These are phyloP conservation scores for Diachrysia chrysitis DNA, from an alignment of 2,888 invertebrate genomes.

Conservation along the genomic window DNA sequence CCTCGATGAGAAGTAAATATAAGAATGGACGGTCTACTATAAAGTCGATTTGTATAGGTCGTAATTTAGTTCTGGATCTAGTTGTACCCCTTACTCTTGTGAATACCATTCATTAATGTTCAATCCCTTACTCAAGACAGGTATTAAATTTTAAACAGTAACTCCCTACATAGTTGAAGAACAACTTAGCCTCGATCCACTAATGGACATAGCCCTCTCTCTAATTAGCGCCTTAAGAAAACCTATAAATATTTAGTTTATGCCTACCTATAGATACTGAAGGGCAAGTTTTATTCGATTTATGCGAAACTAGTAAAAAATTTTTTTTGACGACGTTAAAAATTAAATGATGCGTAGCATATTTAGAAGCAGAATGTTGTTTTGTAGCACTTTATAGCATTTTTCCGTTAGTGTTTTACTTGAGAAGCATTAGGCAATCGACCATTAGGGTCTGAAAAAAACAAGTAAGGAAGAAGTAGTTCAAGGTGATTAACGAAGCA, in stretches of 20 bases:
- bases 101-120: neutral
- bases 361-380: neutral
- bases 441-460: neutral
- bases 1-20: slow-evolving; percentile 47
- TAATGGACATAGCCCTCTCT: too few relatives aligned
- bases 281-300: too few relatives aligned
- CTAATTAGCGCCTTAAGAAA: too few relatives aligned
- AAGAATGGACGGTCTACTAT: slow-evolving; percentile 27
- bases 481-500: neutral
- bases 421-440: neutral
- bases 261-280: too few relatives aligned
- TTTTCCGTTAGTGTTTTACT: neutral
- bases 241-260: too few relatives aligned
- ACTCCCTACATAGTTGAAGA: too few relatives aligned
- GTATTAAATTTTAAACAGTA: neutral
- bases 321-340: neutral
- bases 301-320: too few relatives aligned
- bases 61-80: neutral
- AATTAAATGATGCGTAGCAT: too few relatives aligned
- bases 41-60: neutral
- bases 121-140: neutral
- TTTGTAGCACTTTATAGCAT: neutral
- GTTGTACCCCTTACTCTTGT: neutral
- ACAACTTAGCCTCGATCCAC: too few relatives aligned
- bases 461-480: neutral